phyloP scores from a whole-genome alignment of 2,797 vertebrate species.

The Podarcis siculus region DNA sequence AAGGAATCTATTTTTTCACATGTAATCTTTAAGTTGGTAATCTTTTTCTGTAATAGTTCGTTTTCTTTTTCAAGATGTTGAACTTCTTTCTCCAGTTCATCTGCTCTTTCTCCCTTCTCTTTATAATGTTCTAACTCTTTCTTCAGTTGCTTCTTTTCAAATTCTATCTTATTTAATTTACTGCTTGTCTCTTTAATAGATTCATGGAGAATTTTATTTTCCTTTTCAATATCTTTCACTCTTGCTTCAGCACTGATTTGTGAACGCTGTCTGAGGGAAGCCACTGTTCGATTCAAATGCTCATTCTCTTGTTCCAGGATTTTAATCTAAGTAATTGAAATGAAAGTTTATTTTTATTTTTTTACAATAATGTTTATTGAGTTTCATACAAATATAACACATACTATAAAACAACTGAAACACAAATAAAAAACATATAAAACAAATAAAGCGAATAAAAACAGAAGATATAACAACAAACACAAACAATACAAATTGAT shows the following conservation, averaged over 20 bases:
- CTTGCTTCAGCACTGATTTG: slow-evolving; percentile 94
- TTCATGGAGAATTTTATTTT: slow-evolving; percentile 95
- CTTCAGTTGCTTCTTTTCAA: slow-evolving; percentile 93
- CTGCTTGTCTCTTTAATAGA: slow-evolving; percentile 94
- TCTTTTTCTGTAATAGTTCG: slow-evolving; percentile 92
- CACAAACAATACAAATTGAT: no score
- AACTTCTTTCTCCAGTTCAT: slow-evolving; percentile 90
- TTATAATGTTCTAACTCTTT: slow-evolving; percentile 93
- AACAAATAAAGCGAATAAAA: no score
- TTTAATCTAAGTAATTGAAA: slow-evolving; percentile 83
- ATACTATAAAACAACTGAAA: no score
- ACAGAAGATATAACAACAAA: no score
- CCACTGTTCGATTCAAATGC: slow-evolving; percentile 90
- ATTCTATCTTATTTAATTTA: slow-evolving; percentile 93
- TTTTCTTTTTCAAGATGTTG: slow-evolving; percentile 92
- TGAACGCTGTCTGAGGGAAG: slow-evolving; percentile 91
- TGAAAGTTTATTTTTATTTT: slow-evolving; percentile 4
- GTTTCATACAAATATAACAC: no score
- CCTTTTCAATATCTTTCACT: slow-evolving; percentile 95
- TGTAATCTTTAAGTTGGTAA: slow-evolving; percentile 90
- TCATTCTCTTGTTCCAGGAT: slow-evolving; percentile 95
- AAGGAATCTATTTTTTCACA: slow-evolving; percentile 91
- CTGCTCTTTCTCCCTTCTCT: slow-evolving; percentile 91
- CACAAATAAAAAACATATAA: no score
- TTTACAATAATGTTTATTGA: no score